Evolutionary conservation across 1,140 invertebrate genomes (phyloP).

Genomic region (Bombus polaris): DNA sequence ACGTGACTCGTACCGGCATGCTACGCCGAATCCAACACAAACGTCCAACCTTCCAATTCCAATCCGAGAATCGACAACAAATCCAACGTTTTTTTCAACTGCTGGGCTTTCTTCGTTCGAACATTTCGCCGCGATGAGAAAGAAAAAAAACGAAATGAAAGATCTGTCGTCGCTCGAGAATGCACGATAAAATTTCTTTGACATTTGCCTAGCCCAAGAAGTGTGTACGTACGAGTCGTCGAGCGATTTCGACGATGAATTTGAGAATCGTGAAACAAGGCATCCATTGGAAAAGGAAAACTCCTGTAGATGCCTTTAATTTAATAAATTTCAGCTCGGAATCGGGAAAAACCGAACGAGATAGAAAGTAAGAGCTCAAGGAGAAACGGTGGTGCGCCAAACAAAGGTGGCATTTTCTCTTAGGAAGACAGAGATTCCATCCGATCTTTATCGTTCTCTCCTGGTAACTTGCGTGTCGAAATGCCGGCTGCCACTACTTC

Average conservation of each 20-base stretch:
- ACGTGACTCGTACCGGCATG: neutral
- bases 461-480: constrained; percentile 27
- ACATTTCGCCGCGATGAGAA: neutral
- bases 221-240: neutral
- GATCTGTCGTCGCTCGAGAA: neutral
- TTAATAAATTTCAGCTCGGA: constrained; percentile 45
- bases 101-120: neutral
- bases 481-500: neutral
- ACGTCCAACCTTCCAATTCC: neutral
- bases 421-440: constrained; percentile 29
- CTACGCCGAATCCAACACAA: constrained; percentile 3
- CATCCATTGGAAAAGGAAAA: constrained; percentile 1
- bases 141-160: neutral
- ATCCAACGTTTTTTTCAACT: neutral
- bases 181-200: neutral
- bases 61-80: neutral
- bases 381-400: neutral
- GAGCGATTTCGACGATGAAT: constrained; percentile 2
- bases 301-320: constrained; percentile 50
- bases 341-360: constrained; percentile 34
- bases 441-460: constrained; percentile 22
- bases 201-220: neutral
- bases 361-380: constrained; percentile 23
- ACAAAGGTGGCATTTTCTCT: constrained; percentile 26
- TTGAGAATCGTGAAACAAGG: neutral